A percentile compares a stretch with the other conserved stretches of the same genome.
These are phyloP conservation scores for Adelosebastes latens DNA, from an alignment of 2,797 vertebrate species.

Conservation along the genomic window DNA sequence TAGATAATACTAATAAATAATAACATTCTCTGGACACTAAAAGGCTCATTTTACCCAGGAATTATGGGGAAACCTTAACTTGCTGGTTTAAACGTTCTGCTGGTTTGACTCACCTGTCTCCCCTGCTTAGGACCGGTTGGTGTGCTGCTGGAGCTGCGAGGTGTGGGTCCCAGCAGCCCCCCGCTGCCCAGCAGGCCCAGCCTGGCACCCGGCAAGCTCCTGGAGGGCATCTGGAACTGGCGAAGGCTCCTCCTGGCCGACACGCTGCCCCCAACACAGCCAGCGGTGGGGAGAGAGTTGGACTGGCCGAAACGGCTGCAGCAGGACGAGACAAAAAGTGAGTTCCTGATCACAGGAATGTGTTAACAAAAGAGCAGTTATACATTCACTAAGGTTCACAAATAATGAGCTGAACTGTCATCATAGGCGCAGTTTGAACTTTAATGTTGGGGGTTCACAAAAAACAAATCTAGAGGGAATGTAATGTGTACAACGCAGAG, in stretches of 20 bases:
- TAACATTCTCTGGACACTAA: background rate
- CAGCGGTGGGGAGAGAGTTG: slow-evolving; percentile 92
- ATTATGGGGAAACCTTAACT: background rate
- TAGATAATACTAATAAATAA: background rate
- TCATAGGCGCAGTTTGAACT: too few species aligned
- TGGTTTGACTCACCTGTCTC: slow-evolving; percentile 88
- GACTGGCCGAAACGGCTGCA: slow-evolving; percentile 94
- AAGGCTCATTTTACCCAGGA: background rate
- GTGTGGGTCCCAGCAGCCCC: slow-evolving; percentile 88
- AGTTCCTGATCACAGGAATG: background rate
- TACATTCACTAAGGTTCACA: background rate
- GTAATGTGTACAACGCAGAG: too few species aligned
- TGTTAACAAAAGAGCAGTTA: background rate
- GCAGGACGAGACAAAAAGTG: background rate
- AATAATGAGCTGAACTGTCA: background rate
- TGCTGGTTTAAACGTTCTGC: background rate
- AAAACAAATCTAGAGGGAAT: too few species aligned
- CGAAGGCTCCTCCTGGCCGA: slow-evolving; percentile 91
- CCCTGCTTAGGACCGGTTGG: slow-evolving; percentile 95
- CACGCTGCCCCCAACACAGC: slow-evolving; percentile 89
- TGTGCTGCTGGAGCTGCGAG: slow-evolving; percentile 88
- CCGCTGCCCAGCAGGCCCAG: slow-evolving; percentile 90
- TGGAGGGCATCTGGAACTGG: slow-evolving; percentile 95
- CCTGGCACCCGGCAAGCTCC: slow-evolving; percentile 91
- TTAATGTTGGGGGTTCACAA: too few species aligned